A percentile compares a stretch with the other conserved stretches of the same genome.
Evolutionary conservation across 2,888 invertebrate genomes (phyloP).

Genomic region (Dryomyza anilis): DNA sequence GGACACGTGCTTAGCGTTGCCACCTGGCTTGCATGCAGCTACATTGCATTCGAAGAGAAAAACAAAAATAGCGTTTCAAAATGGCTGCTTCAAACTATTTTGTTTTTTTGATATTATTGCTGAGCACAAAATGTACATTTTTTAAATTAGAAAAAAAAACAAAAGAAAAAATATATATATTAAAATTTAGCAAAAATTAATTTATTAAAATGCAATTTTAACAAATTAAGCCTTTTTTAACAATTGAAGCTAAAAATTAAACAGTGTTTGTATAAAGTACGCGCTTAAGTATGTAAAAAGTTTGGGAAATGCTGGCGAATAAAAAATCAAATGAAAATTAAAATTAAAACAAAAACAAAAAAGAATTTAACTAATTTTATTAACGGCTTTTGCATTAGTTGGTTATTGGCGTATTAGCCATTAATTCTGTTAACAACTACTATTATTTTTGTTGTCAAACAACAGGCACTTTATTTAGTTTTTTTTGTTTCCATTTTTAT

Average conservation of each 20-base stretch:
- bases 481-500: constrained; percentile 38
- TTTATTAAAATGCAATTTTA: constrained; percentile 27
- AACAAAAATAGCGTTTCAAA: constrained; percentile 25
- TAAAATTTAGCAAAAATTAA: constrained; percentile 26
- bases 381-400: neutral
- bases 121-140: constrained; percentile 16
- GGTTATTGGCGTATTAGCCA: neutral
- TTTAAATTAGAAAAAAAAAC: neutral
- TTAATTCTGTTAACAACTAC: neutral
- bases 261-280: constrained; percentile 8
- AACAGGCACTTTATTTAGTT: constrained; percentile 33
- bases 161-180: constrained; percentile 20
- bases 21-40: neutral
- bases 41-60: constrained; percentile 30
- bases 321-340: neutral
- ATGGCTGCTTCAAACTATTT: constrained; percentile 27
- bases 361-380: constrained; percentile 18
- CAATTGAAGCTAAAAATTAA: neutral
- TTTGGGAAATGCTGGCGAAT: no score
- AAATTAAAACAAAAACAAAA: neutral
- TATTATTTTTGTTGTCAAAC: constrained; percentile 39
- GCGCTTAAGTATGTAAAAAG: neutral
- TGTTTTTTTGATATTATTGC: constrained; percentile 14
- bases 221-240: constrained; percentile 13
- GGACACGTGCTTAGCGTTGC: constrained; percentile 30